Evolutionary conservation across 2,888 invertebrate species (phyloP).

Genomic region (Oscheius sp.): DNA sequence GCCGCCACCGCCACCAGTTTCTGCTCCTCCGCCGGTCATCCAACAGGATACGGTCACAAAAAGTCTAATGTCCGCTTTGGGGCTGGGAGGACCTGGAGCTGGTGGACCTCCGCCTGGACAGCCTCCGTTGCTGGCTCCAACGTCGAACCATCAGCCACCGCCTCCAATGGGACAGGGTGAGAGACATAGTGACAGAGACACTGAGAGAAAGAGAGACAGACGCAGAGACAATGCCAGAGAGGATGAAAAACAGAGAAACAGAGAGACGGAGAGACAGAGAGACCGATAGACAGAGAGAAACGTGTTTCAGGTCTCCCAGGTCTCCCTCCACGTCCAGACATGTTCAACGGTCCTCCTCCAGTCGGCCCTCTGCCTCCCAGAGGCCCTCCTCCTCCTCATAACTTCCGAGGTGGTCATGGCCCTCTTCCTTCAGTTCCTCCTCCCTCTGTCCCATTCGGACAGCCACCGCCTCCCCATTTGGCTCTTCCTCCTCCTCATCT

Average conservation of each 20-base stretch:
- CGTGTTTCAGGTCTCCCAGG: too few relatives aligned
- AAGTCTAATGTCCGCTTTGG: slow-evolving; percentile 19
- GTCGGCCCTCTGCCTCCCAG: not conserved
- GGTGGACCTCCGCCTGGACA: not conserved
- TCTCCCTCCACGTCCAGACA: too few relatives aligned
- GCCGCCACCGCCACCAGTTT: not conserved
- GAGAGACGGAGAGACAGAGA: too few relatives aligned
- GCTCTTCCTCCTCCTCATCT: not conserved
- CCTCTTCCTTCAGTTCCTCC: not conserved
- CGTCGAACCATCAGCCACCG: too few relatives aligned
- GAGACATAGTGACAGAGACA: too few relatives aligned
- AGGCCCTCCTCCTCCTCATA: slow-evolving; percentile 12
- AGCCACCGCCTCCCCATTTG: slow-evolving; percentile 1
- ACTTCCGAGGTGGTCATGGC: not conserved
- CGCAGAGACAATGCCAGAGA: too few relatives aligned
- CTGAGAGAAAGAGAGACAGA: too few relatives aligned
- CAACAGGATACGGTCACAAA: slow-evolving; percentile 9
- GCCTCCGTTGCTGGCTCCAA: too few relatives aligned
- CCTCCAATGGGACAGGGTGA: too few relatives aligned
- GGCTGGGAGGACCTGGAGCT: not conserved
- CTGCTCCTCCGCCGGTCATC: too few relatives aligned
- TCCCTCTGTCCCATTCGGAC: not conserved
- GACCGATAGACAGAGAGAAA: too few relatives aligned
- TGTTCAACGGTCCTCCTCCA: not conserved
- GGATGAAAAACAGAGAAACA: too few relatives aligned